These are phyloP conservation scores for Diaperis boleti DNA, from an alignment of 2,888 invertebrate genomes.

Conservation along the genomic window DNA sequence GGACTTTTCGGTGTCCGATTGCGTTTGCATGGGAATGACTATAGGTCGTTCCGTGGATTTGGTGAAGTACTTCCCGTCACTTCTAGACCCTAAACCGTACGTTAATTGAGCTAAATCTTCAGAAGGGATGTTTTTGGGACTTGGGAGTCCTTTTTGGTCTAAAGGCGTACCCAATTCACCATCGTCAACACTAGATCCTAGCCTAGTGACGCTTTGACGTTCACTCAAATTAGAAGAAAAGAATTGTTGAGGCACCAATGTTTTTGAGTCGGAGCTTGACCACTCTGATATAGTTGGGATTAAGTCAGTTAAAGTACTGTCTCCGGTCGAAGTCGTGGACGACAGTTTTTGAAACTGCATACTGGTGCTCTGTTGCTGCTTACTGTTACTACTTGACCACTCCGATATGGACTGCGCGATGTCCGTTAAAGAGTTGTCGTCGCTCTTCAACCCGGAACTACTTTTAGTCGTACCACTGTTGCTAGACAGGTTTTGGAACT, in stretches of 20 bases:
- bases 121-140: slow-evolving; percentile 63
- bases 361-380: slow-evolving; percentile 68
- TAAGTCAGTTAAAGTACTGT: slow-evolving; percentile 71
- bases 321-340: slow-evolving; percentile 60
- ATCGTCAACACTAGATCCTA: slow-evolving; percentile 62
- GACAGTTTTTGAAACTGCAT: slow-evolving; percentile 65
- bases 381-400: slow-evolving; percentile 83
- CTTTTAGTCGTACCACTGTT: slow-evolving; percentile 71
- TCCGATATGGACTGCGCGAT: slow-evolving; percentile 85
- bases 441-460: slow-evolving; percentile 78
- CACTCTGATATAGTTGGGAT: slow-evolving; percentile 86
- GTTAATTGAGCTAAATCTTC: slow-evolving; percentile 61
- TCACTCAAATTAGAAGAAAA: slow-evolving; percentile 48
- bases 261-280: slow-evolving; percentile 81
- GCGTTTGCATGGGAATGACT: slow-evolving; percentile 67
- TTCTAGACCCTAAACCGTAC: slow-evolving; percentile 38
- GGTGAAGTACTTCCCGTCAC: slow-evolving; percentile 60
- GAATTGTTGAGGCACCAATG: slow-evolving; percentile 73
- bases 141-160: slow-evolving; percentile 57
- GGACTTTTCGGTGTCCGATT: slow-evolving; percentile 66
- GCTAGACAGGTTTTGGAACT: slow-evolving; percentile 82
- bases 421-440: slow-evolving; percentile 80
- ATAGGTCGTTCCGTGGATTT: slow-evolving; percentile 70
- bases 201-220: slow-evolving; percentile 53
- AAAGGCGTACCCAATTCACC: slow-evolving; percentile 56